Percentiles rank a stretch among this genome's conserved stretches.
Conservation (phyloP, 1,140 invertebrate genomes). For the Rhyacophila brunnea region DNA sequence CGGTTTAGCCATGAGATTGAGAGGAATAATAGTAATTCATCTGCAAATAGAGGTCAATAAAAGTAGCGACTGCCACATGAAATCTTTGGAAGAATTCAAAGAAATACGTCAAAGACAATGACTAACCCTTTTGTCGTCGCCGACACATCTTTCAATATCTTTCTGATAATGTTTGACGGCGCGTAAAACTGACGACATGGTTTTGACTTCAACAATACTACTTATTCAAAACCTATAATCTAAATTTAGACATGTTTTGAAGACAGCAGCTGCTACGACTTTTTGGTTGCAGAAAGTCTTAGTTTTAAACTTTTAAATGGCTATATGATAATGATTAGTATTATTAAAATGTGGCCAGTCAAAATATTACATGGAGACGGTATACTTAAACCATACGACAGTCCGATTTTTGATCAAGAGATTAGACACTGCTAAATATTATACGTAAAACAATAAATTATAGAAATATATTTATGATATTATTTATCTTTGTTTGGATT, state of each 20-base stretch:
- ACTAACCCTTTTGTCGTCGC: conserved; percentile 26
- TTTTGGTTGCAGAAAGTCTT: not conserved
- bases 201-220: conserved; percentile 6
- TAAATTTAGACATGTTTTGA: conserved; percentile 26
- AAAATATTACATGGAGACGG: too few relatives aligned
- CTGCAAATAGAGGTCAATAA: conserved; percentile 16
- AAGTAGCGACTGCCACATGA: conserved; percentile 19
- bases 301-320: too few relatives aligned
- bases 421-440: too few relatives aligned
- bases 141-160: conserved; percentile 20
- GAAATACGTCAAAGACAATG: not conserved
- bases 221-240: conserved; percentile 14
- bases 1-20: not conserved
- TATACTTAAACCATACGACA: too few relatives aligned
- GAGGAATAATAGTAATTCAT: conserved; percentile 1
- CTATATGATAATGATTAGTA: too few relatives aligned
- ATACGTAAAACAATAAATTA: too few relatives aligned
- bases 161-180: conserved; percentile 31
- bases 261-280: conserved; percentile 17
- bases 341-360: too few relatives aligned
- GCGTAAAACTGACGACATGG: conserved; percentile 23
- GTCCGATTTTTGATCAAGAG: too few relatives aligned
- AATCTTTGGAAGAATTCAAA: conserved; percentile 9
- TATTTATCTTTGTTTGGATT: too few relatives aligned
- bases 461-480: too few relatives aligned